phyloP scores from a whole-genome alignment of 2,888 invertebrate genomes.

The Yponomeuta evonymella region DNA sequence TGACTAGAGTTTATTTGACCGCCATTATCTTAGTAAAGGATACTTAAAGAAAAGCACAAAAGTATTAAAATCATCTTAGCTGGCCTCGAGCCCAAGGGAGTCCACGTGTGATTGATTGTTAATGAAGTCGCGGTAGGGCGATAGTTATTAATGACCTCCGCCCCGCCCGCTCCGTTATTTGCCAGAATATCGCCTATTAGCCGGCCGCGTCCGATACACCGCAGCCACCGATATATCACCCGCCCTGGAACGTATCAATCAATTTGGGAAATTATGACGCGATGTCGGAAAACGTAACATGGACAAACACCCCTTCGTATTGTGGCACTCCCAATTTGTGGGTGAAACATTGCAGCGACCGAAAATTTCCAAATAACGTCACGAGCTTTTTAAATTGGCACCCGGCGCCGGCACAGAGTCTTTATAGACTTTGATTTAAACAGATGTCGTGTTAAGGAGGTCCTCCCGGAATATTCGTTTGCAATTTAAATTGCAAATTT shows the following conservation, averaged over 20 bases:
- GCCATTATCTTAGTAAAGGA: slow-evolving; percentile 1
- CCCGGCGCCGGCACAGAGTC: slow-evolving; percentile 25
- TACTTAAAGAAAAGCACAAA: neutral
- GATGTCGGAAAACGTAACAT: slow-evolving; percentile 25
- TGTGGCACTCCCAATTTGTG: slow-evolving; percentile 6
- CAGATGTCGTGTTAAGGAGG: slow-evolving; percentile 78
- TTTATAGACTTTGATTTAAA: slow-evolving; percentile 72
- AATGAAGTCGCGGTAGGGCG: slow-evolving; percentile 64
- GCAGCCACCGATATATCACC: slow-evolving; percentile 59
- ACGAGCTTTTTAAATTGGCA: neutral
- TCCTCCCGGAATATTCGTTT: slow-evolving; percentile 70
- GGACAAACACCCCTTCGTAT: slow-evolving; percentile 39
- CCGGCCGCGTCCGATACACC: slow-evolving; percentile 51
- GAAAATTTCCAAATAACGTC: neutral
- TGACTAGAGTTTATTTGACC: neutral
- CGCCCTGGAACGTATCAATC: slow-evolving; percentile 59
- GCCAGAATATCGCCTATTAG: slow-evolving; percentile 22
- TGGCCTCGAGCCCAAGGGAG: slow-evolving; percentile 40
- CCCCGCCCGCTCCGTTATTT: slow-evolving; percentile 66
- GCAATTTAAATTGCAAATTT: slow-evolving; percentile 77
- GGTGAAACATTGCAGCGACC: slow-evolving; percentile 1
- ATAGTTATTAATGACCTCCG: slow-evolving; percentile 69
- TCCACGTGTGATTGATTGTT: slow-evolving; percentile 68
- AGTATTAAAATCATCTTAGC: neutral
- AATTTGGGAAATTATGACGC: slow-evolving; percentile 60